A percentile compares a stretch with the other conserved stretches of the same genome.
Conservation (phyloP, 2,888 invertebrate genomes). For the Erebia palarica region DNA sequence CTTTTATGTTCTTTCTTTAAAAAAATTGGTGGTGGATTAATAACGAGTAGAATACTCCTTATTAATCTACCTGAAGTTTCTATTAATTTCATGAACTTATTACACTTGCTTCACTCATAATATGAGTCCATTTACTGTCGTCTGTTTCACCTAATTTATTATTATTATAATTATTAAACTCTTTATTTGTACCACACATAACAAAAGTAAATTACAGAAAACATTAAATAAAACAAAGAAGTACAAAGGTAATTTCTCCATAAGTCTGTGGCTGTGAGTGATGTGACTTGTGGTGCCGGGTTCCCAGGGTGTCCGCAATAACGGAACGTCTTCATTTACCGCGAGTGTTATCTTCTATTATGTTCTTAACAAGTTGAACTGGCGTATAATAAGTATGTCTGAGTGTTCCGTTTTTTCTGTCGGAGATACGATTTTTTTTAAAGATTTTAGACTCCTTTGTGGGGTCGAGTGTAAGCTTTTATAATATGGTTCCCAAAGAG, state of each 20-base stretch:
- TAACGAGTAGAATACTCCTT: neutral
- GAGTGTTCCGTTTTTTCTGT: too few relatives aligned
- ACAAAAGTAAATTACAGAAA: too few relatives aligned
- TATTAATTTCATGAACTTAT: neutral
- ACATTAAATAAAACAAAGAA: too few relatives aligned
- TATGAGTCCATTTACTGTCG: neutral
- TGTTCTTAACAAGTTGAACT: conserved; percentile 14
- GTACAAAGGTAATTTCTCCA: neutral
- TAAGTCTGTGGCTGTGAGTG: neutral
- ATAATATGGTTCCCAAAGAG: too few relatives aligned
- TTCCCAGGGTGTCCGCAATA: conserved; percentile 40
- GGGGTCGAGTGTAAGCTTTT: too few relatives aligned
- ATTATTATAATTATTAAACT: too few relatives aligned
- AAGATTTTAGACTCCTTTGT: too few relatives aligned
- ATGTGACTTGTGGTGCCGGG: conserved; percentile 19
- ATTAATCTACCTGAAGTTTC: neutral
- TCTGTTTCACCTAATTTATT: too few relatives aligned
- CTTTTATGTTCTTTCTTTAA: too few relatives aligned
- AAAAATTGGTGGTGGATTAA: too few relatives aligned
- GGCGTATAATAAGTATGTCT: neutral
- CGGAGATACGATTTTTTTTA: too few relatives aligned
- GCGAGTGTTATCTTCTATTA: conserved; percentile 22
- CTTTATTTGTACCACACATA: too few relatives aligned
- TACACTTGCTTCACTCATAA: neutral
- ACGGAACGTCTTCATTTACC: conserved; percentile 35